A percentile compares a stretch with the other conserved stretches of the same genome.
Conservation (phyloP, 1,140 invertebrate genomes). For the Galleria mellonella region DNA sequence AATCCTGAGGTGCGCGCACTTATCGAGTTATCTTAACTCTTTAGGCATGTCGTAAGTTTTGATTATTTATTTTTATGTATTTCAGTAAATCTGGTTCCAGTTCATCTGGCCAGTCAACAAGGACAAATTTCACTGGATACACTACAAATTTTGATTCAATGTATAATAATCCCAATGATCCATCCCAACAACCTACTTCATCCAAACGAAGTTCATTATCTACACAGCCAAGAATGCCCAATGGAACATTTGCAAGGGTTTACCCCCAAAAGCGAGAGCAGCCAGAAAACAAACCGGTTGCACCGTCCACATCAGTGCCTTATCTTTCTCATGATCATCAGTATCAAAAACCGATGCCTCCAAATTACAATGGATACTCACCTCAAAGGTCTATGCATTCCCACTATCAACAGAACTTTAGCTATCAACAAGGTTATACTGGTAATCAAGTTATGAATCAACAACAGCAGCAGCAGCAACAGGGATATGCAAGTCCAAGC, state of each 20-base stretch:
- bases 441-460: slow-evolving; percentile 45
- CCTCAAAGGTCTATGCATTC: slow-evolving; percentile 47
- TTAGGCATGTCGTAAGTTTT: too few relatives aligned
- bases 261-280: slow-evolving; percentile 42
- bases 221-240: slow-evolving; percentile 41
- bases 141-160: slow-evolving; percentile 63
- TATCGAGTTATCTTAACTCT: too few relatives aligned
- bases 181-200: slow-evolving; percentile 37
- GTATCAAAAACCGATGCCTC: slow-evolving; percentile 58
- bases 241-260: slow-evolving; percentile 52
- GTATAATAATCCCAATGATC: slow-evolving; percentile 59
- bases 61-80: too few relatives aligned
- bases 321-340: slow-evolving; percentile 66
- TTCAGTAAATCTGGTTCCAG: slow-evolving; percentile 72
- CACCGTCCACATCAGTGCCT: slow-evolving; percentile 35
- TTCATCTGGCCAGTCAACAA: slow-evolving; percentile 67
- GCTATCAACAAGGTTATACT: slow-evolving; percentile 49
- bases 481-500: slow-evolving; percentile 48
- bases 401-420: slow-evolving; percentile 58
- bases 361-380: slow-evolving; percentile 56
- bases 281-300: slow-evolving; percentile 32
- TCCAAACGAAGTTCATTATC: slow-evolving; percentile 54
- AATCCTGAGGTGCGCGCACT: too few relatives aligned
- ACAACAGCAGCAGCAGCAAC: slow-evolving; percentile 33
- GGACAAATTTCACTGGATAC: slow-evolving; percentile 67